These are phyloP conservation scores for Remorina albescens DNA, from an alignment of 2,797 vertebrate genomes.

Conservation along the genomic window DNA sequence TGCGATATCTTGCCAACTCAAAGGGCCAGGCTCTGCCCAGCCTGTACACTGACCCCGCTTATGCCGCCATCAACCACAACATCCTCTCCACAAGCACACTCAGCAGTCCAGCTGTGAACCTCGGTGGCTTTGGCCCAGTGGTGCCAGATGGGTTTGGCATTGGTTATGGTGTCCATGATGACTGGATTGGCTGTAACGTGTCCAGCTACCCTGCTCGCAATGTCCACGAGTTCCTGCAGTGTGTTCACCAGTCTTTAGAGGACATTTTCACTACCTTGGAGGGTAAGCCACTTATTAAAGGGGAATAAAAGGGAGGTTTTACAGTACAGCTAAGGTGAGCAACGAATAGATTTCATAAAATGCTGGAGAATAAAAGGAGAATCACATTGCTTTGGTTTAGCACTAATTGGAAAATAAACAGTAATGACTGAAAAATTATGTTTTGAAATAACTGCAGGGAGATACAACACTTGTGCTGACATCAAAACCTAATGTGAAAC, in stretches of 20 bases:
- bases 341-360: not conserved
- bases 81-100: conserved; percentile 97
- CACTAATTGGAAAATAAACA: not conserved
- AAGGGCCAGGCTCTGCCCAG: conserved; percentile 83
- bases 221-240: conserved; percentile 90
- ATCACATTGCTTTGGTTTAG: not conserved
- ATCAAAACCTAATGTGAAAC: not conserved
- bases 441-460: not conserved
- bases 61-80: conserved; percentile 92
- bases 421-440: not conserved
- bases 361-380: not conserved
- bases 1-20: conserved; percentile 86
- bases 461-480: not conserved
- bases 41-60: conserved; percentile 92
- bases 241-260: conserved; percentile 90
- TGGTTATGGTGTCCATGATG: conserved; percentile 90
- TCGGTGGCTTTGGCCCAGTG: conserved; percentile 95
- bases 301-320: not conserved
- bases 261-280: conserved; percentile 93
- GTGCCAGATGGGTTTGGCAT: conserved; percentile 94
- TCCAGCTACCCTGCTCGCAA: conserved; percentile 91
- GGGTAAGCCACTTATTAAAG: conserved; percentile 83
- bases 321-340: not conserved
- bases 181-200: conserved; percentile 94
- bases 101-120: conserved; percentile 88